Conservation (phyloP, 2,113 vertebrate species). For the Microtus ochrogaster region DNA sequence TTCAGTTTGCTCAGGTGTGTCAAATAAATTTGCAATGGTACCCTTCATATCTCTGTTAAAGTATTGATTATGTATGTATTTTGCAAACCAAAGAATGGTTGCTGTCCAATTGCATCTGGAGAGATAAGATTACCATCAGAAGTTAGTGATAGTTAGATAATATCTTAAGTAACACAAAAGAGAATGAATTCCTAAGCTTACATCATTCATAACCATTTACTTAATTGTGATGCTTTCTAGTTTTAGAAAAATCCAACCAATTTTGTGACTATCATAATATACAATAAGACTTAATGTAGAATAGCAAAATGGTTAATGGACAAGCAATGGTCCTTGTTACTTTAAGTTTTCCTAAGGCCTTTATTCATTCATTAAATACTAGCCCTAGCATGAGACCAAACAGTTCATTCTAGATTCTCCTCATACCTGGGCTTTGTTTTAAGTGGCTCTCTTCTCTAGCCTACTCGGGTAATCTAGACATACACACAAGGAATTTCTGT, state of each 20-base stretch:
- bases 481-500: background rate
- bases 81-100: background rate
- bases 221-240: background rate
- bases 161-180: background rate
- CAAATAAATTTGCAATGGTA: background rate
- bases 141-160: background rate
- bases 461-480: background rate
- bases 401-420: background rate
- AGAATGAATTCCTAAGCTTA: background rate
- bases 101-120: background rate
- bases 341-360: background rate
- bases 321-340: background rate
- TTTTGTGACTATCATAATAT: background rate
- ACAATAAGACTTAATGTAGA: background rate
- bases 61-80: background rate
- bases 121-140: background rate
- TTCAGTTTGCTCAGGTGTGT: background rate
- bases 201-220: background rate
- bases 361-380: background rate
- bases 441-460: background rate
- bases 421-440: background rate
- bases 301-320: rapidly evolving
- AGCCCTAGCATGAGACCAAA: background rate
- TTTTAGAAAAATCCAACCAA: background rate
- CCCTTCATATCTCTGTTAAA: background rate